phyloP scores from a whole-genome alignment of 2,113 vertebrate genomes.

The Aptenodytes forsteri region DNA sequence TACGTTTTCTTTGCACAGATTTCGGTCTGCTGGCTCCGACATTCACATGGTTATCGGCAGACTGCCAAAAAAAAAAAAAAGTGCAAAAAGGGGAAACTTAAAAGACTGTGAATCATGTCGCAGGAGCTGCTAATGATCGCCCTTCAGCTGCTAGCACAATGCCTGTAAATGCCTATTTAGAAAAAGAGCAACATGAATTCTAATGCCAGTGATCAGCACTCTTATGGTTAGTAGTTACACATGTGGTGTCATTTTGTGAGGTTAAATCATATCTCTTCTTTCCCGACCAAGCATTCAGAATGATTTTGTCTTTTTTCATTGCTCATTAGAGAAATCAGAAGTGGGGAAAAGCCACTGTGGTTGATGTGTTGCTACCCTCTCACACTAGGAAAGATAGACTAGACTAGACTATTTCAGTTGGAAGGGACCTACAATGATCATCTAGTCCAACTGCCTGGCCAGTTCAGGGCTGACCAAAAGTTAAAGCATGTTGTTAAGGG shows the following conservation, averaged over 20 bases:
- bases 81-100: slow-evolving; percentile 44
- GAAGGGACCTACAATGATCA: neutral
- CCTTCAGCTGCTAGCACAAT: slow-evolving; percentile 73
- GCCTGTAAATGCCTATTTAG: slow-evolving; percentile 73
- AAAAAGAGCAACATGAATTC: slow-evolving; percentile 71
- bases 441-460: neutral
- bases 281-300: neutral
- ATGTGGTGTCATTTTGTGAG: neutral
- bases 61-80: neutral
- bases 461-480: neutral
- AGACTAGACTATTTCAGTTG: neutral
- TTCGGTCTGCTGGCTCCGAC: neutral
- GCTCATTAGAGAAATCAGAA: neutral
- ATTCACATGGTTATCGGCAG: slow-evolving; percentile 50
- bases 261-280: slow-evolving; percentile 47
- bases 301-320: neutral
- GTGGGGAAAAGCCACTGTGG: neutral
- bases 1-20: neutral
- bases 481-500: neutral
- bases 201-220: slow-evolving; percentile 54
- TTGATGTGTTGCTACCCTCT: neutral
- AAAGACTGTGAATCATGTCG: slow-evolving; percentile 59
- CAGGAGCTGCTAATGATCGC: slow-evolving; percentile 70
- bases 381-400: neutral
- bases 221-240: slow-evolving; percentile 53